Base-by-base conservation (phyloP, 2,888 invertebrate genomes). In the Hylaea fasciaria region DNA sequence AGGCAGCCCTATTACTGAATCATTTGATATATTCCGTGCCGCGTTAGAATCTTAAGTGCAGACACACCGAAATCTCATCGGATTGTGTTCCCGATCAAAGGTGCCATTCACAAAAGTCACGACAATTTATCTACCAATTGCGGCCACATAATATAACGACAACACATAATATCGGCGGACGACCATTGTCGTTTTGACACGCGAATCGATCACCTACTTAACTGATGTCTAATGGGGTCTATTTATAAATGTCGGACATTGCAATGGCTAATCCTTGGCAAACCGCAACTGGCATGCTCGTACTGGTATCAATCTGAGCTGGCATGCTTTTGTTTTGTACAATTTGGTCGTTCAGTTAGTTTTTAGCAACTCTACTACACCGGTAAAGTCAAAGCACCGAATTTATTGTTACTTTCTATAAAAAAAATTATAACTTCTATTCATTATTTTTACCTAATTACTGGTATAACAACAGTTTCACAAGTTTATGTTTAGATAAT, bases 181-280 rank as follows among this genome's bases (percentile, higher is more conserved):
- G 53, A 56, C 51, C 53, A 62, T 62, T 66, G 68, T 68, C 44
- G 59, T 58, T 68, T 66, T 50, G 70, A 68, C 71, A 65, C 68
- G 64, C 59, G 72, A 83, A 89, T 91, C 86, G 81, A 88, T 91
- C 88, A 86, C 74, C 69, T 68, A 70, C n/a, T n/a, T n/a, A n/a
- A n/a, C 74, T 78, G 79, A 82, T 87, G 79, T 84, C 82, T 87
- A 89, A 88, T 89, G 78, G 83, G 78, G 73, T 76, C 85, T 84
- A 90, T 91, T 88, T 87, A 85, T 91, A 82, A 73, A 68, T 81
- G 87, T 88, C 89, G 75, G 72, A 81, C 80, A 82, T 81, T 89
- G 87, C 87, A 89, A 76, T 81, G 74, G 77, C 78, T 91, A 91
- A 91, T 89, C 91, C 90, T 88, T 90, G 90, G 89, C 89, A 87